Evolutionary conservation across 1,140 invertebrate species (phyloP), one percentile per base, ranked within the genome.

Genomic region (Whitmania pigra): DNA sequence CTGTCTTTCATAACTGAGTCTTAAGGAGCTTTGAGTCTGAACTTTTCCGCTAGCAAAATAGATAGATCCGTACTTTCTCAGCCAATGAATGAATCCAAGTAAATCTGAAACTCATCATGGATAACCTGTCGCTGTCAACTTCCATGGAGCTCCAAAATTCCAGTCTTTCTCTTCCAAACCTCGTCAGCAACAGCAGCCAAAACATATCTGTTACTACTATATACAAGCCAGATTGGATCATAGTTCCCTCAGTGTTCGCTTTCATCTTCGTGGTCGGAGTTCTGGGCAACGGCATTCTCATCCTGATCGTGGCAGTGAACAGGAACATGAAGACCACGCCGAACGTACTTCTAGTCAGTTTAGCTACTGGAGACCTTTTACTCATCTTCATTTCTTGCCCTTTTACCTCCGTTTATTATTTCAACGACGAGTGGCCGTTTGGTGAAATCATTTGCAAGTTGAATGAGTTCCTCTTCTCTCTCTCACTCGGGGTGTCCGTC

Each of bases 401-500:
- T 0, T 88, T 92, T 78, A 88, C 88, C 0, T 87, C 88, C 13
- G 88, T 87, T 0, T 84, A 93, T 0, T 95, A 93, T 82, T 91
- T 90, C 0, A 80, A 92, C 73, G 89, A 90, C 69, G 89, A 88
- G 4, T 95, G 92, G 69, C 49, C 31, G 22, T 53, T 53, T n/a
- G 69, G 69, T 17, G 17, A 85, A 36, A 73, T 85, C 13, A 82
- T 90, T 0, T 91, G 90, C 80, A 89, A 88, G 75, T 82, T 89
- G 4, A 90, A 88, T 2, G 91, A 94, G 81, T 91, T 88, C 72
- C 87, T 89, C n/a, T 92, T 93, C 79, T 91, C 94, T 77, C 85
- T 94, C 72, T 93, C 90, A n/a, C 89, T 94, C 66, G 92, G 92
- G 0, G 92, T 96, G 0, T 94, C 92, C 0, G 91, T 95, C 6